Evolutionary conservation across 1,140 invertebrate species (phyloP).

Genomic region (Solenopsis fugax): DNA sequence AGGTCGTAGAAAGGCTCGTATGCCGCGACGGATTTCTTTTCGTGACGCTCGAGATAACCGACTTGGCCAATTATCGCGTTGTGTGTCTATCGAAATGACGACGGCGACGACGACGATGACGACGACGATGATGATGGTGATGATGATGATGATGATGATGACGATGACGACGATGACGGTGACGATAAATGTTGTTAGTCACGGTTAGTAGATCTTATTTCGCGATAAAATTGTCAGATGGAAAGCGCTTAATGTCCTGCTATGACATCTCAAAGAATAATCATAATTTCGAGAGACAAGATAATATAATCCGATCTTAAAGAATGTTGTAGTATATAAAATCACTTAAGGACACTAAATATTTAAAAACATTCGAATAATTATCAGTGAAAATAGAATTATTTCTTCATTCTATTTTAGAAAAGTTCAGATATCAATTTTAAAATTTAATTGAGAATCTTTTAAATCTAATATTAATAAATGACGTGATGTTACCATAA

Average conservation of each 20-base stretch:
- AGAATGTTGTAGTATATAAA: not conserved
- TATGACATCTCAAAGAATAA: not conserved
- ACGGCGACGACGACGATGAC: not conserved
- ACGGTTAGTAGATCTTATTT: slow-evolving; percentile 53
- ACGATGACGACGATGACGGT: not conserved
- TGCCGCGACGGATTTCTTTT: slow-evolving; percentile 39
- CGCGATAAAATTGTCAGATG: not conserved
- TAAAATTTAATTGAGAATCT: not conserved
- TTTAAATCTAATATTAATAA: slow-evolving; percentile 5
- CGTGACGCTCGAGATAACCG: slow-evolving; percentile 8
- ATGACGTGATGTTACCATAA: slow-evolving; percentile 1
- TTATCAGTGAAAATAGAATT: not conserved
- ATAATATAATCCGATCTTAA: not conserved
- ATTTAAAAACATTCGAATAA: not conserved
- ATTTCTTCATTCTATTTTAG: not conserved
- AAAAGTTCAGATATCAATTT: not conserved
- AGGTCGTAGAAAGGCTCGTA: not conserved
- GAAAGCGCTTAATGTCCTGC: not conserved
- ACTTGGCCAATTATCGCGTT: slow-evolving; percentile 80
- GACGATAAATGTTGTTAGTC: slow-evolving; percentile 59
- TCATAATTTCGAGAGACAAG: slow-evolving; percentile 27
- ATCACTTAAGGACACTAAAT: not conserved
- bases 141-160: not conserved
- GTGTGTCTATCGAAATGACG: slow-evolving; percentile 79
- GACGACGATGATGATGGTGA: not conserved